Conservation (phyloP, 2,888 invertebrate species). For the Calliphora vomitoria region DNA sequence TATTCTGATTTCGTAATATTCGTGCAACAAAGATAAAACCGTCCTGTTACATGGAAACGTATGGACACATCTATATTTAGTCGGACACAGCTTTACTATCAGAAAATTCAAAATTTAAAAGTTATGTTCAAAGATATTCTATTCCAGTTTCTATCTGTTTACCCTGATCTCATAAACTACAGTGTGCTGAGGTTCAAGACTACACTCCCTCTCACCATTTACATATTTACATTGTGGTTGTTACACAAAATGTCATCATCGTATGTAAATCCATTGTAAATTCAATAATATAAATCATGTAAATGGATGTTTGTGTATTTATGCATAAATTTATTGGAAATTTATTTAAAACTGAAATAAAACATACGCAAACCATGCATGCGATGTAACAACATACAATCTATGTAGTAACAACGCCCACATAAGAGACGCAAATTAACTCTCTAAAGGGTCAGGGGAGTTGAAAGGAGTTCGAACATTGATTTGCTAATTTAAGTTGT, state of each 20-base stretch:
- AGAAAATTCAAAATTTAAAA: no score
- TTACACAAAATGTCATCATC: conserved; percentile 22
- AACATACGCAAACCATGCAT: not conserved
- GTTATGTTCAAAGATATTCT: no score
- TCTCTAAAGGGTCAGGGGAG: not conserved
- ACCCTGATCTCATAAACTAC: not conserved
- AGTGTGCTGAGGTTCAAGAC: not conserved
- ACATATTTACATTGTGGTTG: not conserved
- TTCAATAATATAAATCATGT: conserved; percentile 32
- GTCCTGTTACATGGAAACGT: no score
- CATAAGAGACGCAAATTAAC: not conserved
- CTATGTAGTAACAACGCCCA: conserved; percentile 6
- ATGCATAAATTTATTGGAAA: conserved; percentile 33
- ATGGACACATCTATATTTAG: no score
- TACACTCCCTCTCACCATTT: not conserved
- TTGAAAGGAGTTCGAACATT: not conserved
- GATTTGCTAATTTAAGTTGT: not conserved
- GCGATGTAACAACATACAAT: not conserved
- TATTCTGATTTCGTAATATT: no score
- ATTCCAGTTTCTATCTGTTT: no score
- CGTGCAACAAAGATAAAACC: no score
- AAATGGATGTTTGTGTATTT: conserved; percentile 26
- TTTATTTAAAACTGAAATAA: not conserved
- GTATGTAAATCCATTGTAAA: conserved; percentile 14
- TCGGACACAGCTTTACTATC: no score